These are phyloP conservation scores for Morus bassanus DNA, from an alignment of 2,797 vertebrate species.

Conservation along the genomic window DNA sequence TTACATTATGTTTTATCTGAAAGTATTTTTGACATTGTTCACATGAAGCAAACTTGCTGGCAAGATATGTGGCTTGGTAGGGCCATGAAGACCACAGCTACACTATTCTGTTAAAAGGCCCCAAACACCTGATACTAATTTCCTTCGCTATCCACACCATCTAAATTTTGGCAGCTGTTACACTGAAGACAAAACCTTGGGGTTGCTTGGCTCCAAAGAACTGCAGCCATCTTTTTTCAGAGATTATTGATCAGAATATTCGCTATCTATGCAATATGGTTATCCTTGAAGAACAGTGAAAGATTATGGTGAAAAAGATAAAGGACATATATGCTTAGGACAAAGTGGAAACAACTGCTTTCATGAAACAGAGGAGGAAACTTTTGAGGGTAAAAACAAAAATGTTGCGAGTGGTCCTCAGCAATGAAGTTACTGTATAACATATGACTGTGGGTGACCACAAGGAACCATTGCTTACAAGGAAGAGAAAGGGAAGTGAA, in stretches of 20 bases:
- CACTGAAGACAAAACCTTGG: background rate
- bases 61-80: background rate
- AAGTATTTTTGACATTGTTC: slow-evolving; percentile 7
- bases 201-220: background rate
- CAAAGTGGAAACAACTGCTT: background rate
- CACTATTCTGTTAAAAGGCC: background rate
- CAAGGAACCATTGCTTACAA: background rate
- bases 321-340: background rate
- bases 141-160: slow-evolving; percentile 20
- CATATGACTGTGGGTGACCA: background rate
- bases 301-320: background rate
- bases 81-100: background rate
- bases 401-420: background rate
- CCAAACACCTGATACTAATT: slow-evolving; percentile 41
- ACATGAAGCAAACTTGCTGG: background rate
- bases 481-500: background rate
- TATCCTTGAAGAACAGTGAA: background rate
- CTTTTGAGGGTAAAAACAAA: background rate
- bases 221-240: background rate
- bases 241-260: background rate
- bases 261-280: background rate
- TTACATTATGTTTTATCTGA: background rate
- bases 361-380: background rate
- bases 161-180: slow-evolving; percentile 27
- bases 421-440: background rate